Percentiles rank a stretch among this genome's conserved stretches.
phyloP scores from a whole-genome alignment of 2,797 vertebrate species.

The Mastacembelus armatus region DNA sequence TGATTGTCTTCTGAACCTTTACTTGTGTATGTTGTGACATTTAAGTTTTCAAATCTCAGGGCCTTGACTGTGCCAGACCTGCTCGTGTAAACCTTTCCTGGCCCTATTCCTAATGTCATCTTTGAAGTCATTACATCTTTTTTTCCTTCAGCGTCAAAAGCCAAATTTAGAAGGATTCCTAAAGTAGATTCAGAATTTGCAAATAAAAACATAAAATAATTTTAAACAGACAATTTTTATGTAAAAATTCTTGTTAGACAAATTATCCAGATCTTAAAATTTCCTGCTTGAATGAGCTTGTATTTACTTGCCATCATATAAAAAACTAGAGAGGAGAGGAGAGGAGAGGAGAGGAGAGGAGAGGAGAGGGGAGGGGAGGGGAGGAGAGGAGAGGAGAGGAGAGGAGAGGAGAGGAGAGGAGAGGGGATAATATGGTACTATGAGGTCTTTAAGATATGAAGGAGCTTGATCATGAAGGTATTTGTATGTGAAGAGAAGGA shows the following conservation, averaged over 20 bases:
- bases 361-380: no score
- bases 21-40: background rate
- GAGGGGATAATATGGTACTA: no score
- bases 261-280: no score
- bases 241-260: background rate
- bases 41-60: slow-evolving; percentile 18
- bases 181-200: background rate
- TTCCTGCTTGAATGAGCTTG: background rate
- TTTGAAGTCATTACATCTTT: background rate
- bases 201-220: background rate
- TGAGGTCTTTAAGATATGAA: no score
- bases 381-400: no score
- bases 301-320: background rate
- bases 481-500: no score
- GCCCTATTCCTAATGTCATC: background rate
- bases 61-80: slow-evolving; percentile 16
- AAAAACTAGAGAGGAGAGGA: no score
- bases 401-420: no score
- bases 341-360: no score
- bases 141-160: slow-evolving; percentile 9
- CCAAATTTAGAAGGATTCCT: background rate
- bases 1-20: slow-evolving; percentile 10
- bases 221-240: background rate
- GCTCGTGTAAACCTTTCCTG: background rate
- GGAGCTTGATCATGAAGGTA: no score